A percentile compares a stretch with the other conserved stretches of the same genome.
Conservation (phyloP, 2,113 vertebrate genomes). For the Crocuta crocuta region DNA sequence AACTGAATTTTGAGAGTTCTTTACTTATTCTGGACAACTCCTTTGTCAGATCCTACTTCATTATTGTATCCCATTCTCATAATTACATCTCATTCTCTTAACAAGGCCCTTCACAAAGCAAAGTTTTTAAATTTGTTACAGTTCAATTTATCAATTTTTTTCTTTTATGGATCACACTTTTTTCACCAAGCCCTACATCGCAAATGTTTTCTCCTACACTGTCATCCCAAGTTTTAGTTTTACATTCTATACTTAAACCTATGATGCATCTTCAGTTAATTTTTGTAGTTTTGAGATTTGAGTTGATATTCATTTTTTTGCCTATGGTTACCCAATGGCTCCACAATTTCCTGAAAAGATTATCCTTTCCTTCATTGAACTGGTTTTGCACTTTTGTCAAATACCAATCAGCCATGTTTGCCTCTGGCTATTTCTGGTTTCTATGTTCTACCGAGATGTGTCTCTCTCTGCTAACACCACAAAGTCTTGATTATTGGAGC, state of each 20-base stretch:
- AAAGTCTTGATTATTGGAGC: not conserved
- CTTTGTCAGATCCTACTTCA: not conserved
- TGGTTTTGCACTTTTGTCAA: not conserved
- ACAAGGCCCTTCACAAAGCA: not conserved
- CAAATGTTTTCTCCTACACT: not conserved
- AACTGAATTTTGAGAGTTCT: not conserved
- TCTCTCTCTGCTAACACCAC: not conserved
- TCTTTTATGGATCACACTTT: not conserved
- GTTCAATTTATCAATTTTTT: not conserved
- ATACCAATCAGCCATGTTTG: not conserved
- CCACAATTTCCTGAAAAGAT: not conserved
- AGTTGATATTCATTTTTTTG: not conserved
- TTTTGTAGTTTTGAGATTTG: not conserved
- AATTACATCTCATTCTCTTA: not conserved
- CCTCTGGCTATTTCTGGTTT: not conserved
- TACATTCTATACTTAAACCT: not conserved
- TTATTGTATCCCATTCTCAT: not conserved
- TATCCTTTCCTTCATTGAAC: not conserved
- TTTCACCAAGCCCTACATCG: not conserved
- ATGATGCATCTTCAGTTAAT: not conserved
- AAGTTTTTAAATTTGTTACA: constrained; percentile 21
- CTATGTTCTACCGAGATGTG: not conserved
- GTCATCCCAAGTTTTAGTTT: not conserved
- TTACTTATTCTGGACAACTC: not conserved
- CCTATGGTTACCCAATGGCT: not conserved